phyloP scores from a whole-genome alignment of 2,888 invertebrate species.

The Pterostichus madidus region DNA sequence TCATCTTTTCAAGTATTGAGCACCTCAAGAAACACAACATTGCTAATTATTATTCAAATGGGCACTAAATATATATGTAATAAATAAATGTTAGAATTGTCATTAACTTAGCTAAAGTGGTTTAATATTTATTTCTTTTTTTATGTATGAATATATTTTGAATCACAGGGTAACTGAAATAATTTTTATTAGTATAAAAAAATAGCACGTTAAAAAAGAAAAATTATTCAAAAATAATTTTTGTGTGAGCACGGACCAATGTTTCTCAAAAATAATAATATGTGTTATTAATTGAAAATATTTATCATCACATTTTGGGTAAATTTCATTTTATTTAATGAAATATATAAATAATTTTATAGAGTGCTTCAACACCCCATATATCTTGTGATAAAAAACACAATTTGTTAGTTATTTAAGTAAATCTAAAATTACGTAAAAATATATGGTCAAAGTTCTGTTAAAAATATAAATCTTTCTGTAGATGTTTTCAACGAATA shows the following conservation, averaged over 20 bases:
- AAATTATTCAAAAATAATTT: constrained; percentile 51
- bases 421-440: constrained; percentile 21
- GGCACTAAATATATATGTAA: constrained; percentile 41
- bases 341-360: constrained; percentile 50
- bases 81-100: constrained; percentile 24
- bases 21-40: background rate
- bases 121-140: background rate
- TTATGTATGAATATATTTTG: constrained; percentile 44
- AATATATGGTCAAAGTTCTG: constrained; percentile 56
- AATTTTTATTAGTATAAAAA: constrained; percentile 25
- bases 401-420: constrained; percentile 53
- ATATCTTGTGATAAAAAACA: constrained; percentile 61
- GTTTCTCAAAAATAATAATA: constrained; percentile 58
- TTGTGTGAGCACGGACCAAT: constrained; percentile 62
- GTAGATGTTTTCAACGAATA: background rate
- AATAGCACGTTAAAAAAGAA: constrained; percentile 44
- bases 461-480: background rate
- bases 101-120: background rate
- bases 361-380: constrained; percentile 59
- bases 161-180: constrained; percentile 41
- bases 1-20: constrained; percentile 21
- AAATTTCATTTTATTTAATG: constrained; percentile 40
- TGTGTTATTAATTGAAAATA: constrained; percentile 51
- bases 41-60: constrained; percentile 42
- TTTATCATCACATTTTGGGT: constrained; percentile 43